phyloP scores from a whole-genome alignment of 2,888 invertebrate genomes.

The Hypercompe scribonia region DNA sequence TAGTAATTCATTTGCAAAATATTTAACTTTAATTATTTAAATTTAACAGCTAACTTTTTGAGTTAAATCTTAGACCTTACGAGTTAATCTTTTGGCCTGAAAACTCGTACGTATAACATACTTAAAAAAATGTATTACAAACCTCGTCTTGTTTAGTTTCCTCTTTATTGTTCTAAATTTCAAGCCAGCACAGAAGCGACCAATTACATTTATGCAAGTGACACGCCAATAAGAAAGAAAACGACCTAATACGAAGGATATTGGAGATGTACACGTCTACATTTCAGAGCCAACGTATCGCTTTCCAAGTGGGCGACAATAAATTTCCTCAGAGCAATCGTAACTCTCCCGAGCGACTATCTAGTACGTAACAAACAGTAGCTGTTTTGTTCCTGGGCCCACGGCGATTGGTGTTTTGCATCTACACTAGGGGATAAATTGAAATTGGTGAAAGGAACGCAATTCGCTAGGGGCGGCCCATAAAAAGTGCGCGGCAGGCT shows the following conservation, averaged over 20 bases:
- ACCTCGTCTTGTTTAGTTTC: no score
- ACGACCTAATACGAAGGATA: slow-evolving; percentile 53
- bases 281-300: slow-evolving; percentile 67
- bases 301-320: slow-evolving; percentile 70
- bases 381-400: slow-evolving; percentile 48
- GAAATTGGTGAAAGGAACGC: slow-evolving; percentile 76
- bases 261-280: slow-evolving; percentile 50
- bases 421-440: slow-evolving; percentile 73
- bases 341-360: slow-evolving; percentile 61
- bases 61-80: no score
- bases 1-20: no score
- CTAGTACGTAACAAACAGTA: slow-evolving; percentile 46
- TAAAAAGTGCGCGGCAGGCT: slow-evolving; percentile 59
- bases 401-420: slow-evolving; percentile 76
- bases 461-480: slow-evolving; percentile 68
- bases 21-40: no score
- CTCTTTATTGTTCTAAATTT: background rate
- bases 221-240: slow-evolving; percentile 28
- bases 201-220: slow-evolving; percentile 23
- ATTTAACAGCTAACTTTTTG: no score
- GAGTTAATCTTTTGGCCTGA: no score
- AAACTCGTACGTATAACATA: no score
- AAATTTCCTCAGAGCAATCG: slow-evolving; percentile 73
- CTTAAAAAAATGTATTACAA: background rate
- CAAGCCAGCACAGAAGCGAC: slow-evolving; percentile 1